Evolutionary conservation across 2,888 invertebrate genomes (phyloP), one percentile per base, ranked within the genome.

Genomic region (Carpatolechia fugitivella): DNA sequence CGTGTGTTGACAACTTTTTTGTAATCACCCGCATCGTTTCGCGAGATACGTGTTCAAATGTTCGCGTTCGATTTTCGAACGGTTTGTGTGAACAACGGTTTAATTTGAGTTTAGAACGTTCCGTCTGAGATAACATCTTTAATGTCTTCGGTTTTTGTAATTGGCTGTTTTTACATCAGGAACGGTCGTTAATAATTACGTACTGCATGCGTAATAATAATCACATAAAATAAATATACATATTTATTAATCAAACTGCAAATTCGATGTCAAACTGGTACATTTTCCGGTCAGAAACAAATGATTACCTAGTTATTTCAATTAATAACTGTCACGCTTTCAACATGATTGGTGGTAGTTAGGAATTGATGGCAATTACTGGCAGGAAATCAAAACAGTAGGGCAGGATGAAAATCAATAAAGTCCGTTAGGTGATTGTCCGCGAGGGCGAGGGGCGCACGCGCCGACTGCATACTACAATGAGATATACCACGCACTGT

Each of bases 1-100:
- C 85, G 85, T 88, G 85, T 76, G 88, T 81, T 76, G 80, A 85
- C 85, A 83, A 74, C 79, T 76, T 80, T 82, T 82, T 84, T 78
- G 72, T 74, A 74, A 71, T 71, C 75, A 72, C 85, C 85, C 84
- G 82, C 81, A 84, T 80, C 65, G 69, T 76, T 80, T 78, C 74
- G 74, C 61, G 58, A 64, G 51, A 48, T 35, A 49, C 50, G 24
- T 29, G 55, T 46, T 46, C 29, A 46, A 44, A 51, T 51, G 47
- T 49, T 52, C 3, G 14, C 4, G 30, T 52, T 51, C 31, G 46
- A 8, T 49, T 56, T 49, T 40, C 41, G 20, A 52, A 51, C 36
- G 36, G 50, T 33, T 44, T n/a, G 33, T 30, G 51, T 47, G 13
- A 51, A 38, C 51, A 55, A 50, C 54, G 53, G 56, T 50, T 36